Conservation (phyloP, 2,797 vertebrate genomes). For the Crocodylus rhombifer region DNA sequence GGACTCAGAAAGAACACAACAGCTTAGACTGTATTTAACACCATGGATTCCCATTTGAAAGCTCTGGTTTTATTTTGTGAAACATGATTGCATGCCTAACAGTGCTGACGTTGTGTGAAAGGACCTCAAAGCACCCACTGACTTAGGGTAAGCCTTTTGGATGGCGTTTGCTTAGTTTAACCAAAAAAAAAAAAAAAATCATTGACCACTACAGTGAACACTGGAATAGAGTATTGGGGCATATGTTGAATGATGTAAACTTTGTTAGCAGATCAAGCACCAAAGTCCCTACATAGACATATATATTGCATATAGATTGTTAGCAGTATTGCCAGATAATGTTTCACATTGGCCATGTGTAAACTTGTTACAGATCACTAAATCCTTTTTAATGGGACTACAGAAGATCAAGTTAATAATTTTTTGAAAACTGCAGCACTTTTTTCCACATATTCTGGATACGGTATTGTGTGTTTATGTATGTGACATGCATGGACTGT, state of each 20-base stretch:
- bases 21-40: no score
- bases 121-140: no score
- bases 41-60: no score
- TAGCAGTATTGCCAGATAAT: not conserved
- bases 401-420: not conserved
- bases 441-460: fast-evolving
- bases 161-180: no score
- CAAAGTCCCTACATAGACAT: not conserved
- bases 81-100: no score
- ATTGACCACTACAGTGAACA: not conserved
- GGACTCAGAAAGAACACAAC: no score
- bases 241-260: not conserved
- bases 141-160: no score
- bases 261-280: not conserved
- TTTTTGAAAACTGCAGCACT: not conserved
- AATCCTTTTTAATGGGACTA: not conserved
- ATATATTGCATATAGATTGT: not conserved
- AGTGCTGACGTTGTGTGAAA: no score
- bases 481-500: no score
- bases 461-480: not conserved
- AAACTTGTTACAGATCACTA: not conserved
- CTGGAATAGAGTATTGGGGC: not conserved
- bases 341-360: not conserved
- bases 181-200: not conserved
- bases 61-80: no score